Percentiles rank a stretch among this genome's conserved stretches.
These are phyloP conservation scores for Dione vanillae DNA, from an alignment of 2,888 invertebrate species.

Conservation along the genomic window DNA sequence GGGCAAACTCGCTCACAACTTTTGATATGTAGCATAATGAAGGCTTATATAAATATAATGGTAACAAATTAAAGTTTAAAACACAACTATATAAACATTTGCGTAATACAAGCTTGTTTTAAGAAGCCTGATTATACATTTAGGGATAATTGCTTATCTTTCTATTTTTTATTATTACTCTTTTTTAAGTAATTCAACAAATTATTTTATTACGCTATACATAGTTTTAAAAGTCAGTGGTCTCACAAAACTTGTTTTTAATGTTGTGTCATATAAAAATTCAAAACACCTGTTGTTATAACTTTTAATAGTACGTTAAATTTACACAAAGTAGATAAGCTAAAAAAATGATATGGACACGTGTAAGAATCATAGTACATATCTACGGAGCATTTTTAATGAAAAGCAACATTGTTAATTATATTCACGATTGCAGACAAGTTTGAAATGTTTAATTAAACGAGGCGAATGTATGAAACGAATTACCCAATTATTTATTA, in stretches of 20 bases:
- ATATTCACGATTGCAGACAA: conserved; percentile 12
- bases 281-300: background rate
- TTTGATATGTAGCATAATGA: conserved; percentile 12
- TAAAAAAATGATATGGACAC: background rate
- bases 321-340: background rate
- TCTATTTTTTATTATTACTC: too few relatives aligned
- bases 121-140: background rate
- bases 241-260: too few relatives aligned
- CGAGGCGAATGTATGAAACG: conserved; percentile 15
- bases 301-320: background rate
- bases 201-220: too few relatives aligned
- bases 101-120: background rate
- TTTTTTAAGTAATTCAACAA: too few relatives aligned
- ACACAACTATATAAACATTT: background rate
- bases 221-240: too few relatives aligned
- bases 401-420: conserved; percentile 17
- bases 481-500: conserved; percentile 33
- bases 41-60: background rate
- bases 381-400: background rate
- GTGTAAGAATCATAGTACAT: background rate
- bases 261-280: background rate
- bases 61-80: background rate
- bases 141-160: background rate
- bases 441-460: conserved; percentile 24
- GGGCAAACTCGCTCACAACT: conserved; percentile 29